Percentiles rank a stretch among this genome's conserved stretches.
These are phyloP conservation scores for Haemorhous mexicanus DNA, from an alignment of 2,113 vertebrate species.

Conservation along the genomic window DNA sequence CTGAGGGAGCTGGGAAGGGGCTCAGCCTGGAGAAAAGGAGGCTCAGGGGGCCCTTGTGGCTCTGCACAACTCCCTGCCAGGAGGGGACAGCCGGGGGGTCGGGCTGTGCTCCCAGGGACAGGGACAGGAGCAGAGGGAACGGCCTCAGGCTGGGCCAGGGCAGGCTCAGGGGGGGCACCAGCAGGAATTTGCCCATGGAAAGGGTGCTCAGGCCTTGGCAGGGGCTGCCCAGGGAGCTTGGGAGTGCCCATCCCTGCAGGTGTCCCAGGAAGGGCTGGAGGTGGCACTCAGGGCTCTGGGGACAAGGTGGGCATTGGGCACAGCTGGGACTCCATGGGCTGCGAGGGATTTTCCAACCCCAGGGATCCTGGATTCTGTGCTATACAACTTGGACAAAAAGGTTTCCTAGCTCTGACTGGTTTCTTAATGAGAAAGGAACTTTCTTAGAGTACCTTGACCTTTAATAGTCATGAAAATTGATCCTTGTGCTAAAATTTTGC, in stretches of 20 bases:
- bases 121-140: too few relatives aligned
- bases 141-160: too few relatives aligned
- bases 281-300: neutral
- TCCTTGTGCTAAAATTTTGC: neutral
- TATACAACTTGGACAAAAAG: neutral
- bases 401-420: neutral
- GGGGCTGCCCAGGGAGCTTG: neutral
- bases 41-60: too few relatives aligned
- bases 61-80: too few relatives aligned
- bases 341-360: rapidly evolving
- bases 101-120: too few relatives aligned
- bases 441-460: neutral
- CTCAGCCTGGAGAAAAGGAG: too few relatives aligned
- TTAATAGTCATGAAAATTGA: neutral
- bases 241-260: neutral
- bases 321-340: rapidly evolving
- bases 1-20: too few relatives aligned
- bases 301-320: neutral
- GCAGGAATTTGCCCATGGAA: too few relatives aligned
- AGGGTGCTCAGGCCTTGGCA: too few relatives aligned
- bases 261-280: neutral
- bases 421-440: neutral
- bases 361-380: rapidly evolving
- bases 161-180: too few relatives aligned
- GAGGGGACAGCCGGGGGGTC: too few relatives aligned